Evolutionary conservation across 2,888 invertebrate species (phyloP).

Genomic region (Noctua fimbriata): DNA sequence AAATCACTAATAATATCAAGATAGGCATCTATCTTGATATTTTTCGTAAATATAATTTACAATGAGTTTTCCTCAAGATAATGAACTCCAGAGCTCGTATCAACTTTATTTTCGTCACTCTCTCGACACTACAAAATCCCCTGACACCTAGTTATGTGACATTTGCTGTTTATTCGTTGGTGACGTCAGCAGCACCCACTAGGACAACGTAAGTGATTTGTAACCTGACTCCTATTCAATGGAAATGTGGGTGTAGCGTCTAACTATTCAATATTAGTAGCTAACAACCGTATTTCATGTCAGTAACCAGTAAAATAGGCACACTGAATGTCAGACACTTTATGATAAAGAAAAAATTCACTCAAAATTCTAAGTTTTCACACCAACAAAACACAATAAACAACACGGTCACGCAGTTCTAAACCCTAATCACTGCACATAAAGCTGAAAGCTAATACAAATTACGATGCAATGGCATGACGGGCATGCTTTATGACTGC

Average conservation of each 20-base stretch:
- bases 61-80: slow-evolving; percentile 20
- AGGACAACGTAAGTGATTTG: slow-evolving; percentile 57
- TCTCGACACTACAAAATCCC: slow-evolving; percentile 42
- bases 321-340: background rate
- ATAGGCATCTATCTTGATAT: background rate
- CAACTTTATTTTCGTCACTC: slow-evolving; percentile 45
- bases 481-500: slow-evolving; percentile 62
- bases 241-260: slow-evolving; percentile 35
- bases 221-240: slow-evolving; percentile 56
- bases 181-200: slow-evolving; percentile 58
- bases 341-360: slow-evolving; percentile 37
- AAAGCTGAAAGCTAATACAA: slow-evolving; percentile 48
- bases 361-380: slow-evolving; percentile 26
- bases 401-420: slow-evolving; percentile 34
- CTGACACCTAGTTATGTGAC: slow-evolving; percentile 49
- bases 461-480: slow-evolving; percentile 43
- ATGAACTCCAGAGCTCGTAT: background rate
- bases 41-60: slow-evolving; percentile 1
- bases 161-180: slow-evolving; percentile 46
- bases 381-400: slow-evolving; percentile 14
- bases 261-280: slow-evolving; percentile 14
- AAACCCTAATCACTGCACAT: slow-evolving; percentile 32
- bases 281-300: slow-evolving; percentile 13
- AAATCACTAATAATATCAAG: too few species aligned
- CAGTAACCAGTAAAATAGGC: slow-evolving; percentile 10